These are phyloP conservation scores for Silurus meridionalis DNA, from an alignment of 2,113 vertebrate genomes.

Conservation along the genomic window DNA sequence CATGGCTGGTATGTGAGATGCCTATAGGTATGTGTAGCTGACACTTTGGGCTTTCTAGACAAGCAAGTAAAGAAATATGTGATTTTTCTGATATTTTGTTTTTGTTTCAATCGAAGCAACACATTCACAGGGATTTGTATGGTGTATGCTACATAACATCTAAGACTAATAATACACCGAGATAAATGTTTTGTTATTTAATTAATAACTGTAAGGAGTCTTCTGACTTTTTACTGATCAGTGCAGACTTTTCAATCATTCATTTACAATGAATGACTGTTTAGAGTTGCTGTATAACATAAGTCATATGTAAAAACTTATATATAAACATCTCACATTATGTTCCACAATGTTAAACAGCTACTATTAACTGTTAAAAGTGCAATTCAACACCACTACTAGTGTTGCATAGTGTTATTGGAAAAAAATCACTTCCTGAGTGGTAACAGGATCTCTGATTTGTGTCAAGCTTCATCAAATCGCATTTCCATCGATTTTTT, in stretches of 20 bases:
- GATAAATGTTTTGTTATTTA: not conserved
- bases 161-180: not conserved
- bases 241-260: not conserved
- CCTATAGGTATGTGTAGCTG: not conserved
- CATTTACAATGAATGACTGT: not conserved
- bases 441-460: not conserved
- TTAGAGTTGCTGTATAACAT: not conserved
- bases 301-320: not conserved
- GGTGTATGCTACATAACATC: not conserved
- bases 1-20: not conserved
- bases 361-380: not conserved
- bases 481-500: not conserved
- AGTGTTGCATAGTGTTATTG: not conserved
- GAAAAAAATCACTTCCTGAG: not conserved
- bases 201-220: not conserved
- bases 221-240: not conserved
- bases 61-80: not conserved
- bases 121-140: not conserved
- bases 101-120: not conserved
- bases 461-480: not conserved
- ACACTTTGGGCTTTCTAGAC: not conserved
- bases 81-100: not conserved
- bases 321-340: not conserved
- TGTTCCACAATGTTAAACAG: not conserved
- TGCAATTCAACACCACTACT: not conserved